A percentile compares a stretch with the other conserved stretches of the same genome.
Conservation (phyloP, 2,113 vertebrate species). For the Forbesichthys papilliferus region DNA sequence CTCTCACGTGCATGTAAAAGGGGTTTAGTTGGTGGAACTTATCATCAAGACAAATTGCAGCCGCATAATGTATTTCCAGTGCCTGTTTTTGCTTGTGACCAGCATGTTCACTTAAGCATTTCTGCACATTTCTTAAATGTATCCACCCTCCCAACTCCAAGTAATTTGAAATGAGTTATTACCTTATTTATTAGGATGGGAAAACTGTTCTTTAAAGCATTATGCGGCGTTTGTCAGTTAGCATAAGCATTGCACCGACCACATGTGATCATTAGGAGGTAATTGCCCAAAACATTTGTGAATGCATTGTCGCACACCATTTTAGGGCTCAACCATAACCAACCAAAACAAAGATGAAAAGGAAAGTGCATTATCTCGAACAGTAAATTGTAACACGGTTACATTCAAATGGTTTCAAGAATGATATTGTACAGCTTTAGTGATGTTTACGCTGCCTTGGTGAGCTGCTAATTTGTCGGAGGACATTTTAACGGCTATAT, state of each 20-base stretch:
- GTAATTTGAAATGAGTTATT: background rate
- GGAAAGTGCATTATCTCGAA: background rate
- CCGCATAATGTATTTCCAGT: background rate
- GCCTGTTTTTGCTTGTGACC: background rate
- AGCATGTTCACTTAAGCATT: background rate
- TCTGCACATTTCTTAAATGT: constrained; percentile 6
- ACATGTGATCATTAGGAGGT: constrained; percentile 30
- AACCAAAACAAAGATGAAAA: background rate
- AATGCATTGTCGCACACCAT: constrained; percentile 31
- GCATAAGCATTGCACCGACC: constrained; percentile 26
- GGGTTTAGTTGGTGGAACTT: constrained; percentile 30
- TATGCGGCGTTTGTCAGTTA: constrained; percentile 11
- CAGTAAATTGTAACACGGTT: background rate
- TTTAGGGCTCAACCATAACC: constrained; percentile 6
- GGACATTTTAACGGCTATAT: too few relatives aligned
- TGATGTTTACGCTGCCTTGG: too few relatives aligned
- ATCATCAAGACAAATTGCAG: constrained; percentile 38
- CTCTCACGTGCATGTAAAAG: constrained; percentile 30
- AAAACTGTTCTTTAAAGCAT: constrained; percentile 10
- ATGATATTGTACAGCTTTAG: too few relatives aligned
- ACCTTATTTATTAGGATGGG: constrained; percentile 8
- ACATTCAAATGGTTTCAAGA: background rate
- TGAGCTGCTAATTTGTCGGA: background rate
- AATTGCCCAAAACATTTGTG: constrained; percentile 42
- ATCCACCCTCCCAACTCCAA: too few relatives aligned